phyloP scores from a whole-genome alignment of 2,797 vertebrate species.

The Pipistrellus nathusii region DNA sequence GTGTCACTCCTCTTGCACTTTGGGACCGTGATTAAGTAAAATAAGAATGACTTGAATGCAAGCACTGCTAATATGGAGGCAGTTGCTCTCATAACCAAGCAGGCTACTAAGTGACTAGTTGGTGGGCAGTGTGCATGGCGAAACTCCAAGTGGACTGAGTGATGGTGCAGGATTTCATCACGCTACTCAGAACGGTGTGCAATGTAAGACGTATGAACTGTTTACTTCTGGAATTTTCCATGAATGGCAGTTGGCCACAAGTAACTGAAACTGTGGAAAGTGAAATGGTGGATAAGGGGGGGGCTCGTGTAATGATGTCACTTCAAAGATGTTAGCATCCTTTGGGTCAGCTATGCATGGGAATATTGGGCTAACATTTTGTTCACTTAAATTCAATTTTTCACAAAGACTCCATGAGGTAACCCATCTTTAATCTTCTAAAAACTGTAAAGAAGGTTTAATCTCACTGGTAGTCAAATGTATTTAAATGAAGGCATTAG shows the following conservation, averaged over 20 bases:
- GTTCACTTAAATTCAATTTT: conserved; percentile 46
- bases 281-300: neutral
- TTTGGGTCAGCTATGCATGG: conserved; percentile 59
- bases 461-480: conserved; percentile 32
- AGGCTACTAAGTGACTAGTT: too few relatives aligned
- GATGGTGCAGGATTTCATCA: too few relatives aligned
- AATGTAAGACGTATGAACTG: neutral
- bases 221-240: neutral
- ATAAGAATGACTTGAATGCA: neutral
- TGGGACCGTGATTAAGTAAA: neutral
- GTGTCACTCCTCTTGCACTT: neutral
- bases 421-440: neutral
- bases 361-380: conserved; percentile 3
- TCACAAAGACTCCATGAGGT: neutral
- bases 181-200: neutral
- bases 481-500: conserved; percentile 34
- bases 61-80: neutral
- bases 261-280: neutral
- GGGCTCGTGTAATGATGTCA: neutral
- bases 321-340: conserved; percentile 44
- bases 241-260: accelerated
- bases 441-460: conserved; percentile 21
- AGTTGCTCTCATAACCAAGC: neutral
- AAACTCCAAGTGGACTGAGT: neutral
- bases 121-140: too few relatives aligned